Base-by-base conservation (phyloP, 1,140 invertebrate species). In the Heliconius himera region DNA sequence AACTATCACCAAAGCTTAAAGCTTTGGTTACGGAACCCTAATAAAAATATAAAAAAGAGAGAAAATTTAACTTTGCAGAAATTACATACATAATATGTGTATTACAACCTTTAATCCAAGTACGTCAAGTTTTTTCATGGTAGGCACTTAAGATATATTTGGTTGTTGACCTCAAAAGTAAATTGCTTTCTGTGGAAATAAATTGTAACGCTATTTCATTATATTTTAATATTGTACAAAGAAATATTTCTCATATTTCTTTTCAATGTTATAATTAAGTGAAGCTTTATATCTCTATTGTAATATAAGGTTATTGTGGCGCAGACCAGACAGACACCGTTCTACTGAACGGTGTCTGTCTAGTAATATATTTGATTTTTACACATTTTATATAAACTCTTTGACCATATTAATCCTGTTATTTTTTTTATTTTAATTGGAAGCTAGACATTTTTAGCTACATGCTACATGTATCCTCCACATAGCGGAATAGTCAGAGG, bases 141-240 rank as follows among this genome's bases (percentile, higher is more conserved):
- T 26, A 66, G 60, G 60, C 8, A 66, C 60, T 66, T 66, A 66
- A 66, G 60, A 29, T 66, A 66, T 29, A 66, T 66, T 66, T 66
- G 60, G 60, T 66, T 66, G 60, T 66, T 66, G 60, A 66, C 60
- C 60, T 66, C 60, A 66, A 66, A 66, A 66, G 60, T 66, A 66
- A 66, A 66, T 66, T 66, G 60, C 60, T 66, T 66, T 66, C 60
- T 66, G 60, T 66, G 60, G 60, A 66, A 66, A 66, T 66, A 66
- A 66, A 66, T 66, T 66, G 60, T 66, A 66, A 66, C 60, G 60
- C 60, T 66, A 66, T 66, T 66, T 66, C 60, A 66, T 56, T 56
- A 56, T 56, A 56, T 66, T 26, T 66, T 66, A 66, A 66, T 66
- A 66, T 66, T 66, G 60, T 66, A 66, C 60, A 66, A 66, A 66